phyloP scores from a whole-genome alignment of 2,113 vertebrate genomes.

The Beaufortia kweichowensis region DNA sequence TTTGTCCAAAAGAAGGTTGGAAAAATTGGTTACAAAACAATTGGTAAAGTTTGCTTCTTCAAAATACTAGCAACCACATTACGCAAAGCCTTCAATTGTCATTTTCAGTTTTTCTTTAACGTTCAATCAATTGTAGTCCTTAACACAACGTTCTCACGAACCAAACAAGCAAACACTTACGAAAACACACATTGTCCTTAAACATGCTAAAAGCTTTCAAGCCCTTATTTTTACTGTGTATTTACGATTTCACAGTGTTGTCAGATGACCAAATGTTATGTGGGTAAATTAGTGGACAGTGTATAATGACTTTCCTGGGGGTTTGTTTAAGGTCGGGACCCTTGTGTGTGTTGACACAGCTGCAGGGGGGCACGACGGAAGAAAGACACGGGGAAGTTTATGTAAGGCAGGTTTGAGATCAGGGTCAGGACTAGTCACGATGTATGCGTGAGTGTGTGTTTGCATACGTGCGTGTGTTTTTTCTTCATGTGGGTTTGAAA shows the following conservation, averaged over 20 bases:
- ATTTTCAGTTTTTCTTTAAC: background rate
- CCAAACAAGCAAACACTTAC: background rate
- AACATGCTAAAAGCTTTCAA: background rate
- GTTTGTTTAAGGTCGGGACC: slow-evolving; percentile 71
- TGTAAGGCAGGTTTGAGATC: slow-evolving; percentile 55
- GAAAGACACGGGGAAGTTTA: slow-evolving; percentile 57
- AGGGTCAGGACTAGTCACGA: slow-evolving; percentile 56
- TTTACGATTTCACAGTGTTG: slow-evolving; percentile 66
- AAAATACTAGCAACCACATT: background rate
- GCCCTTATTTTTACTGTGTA: slow-evolving; percentile 35
- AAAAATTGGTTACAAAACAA: background rate
- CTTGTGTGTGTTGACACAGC: slow-evolving; percentile 75
- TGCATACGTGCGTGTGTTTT: too few species aligned
- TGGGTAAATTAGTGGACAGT: slow-evolving; percentile 55
- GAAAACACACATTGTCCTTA: background rate
- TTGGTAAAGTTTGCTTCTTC: background rate
- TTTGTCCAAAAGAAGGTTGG: background rate
- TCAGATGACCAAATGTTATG: slow-evolving; percentile 64
- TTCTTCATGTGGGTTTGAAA: background rate
- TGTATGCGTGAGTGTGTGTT: slow-evolving; percentile 45
- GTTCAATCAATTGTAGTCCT: background rate
- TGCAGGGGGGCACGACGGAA: slow-evolving; percentile 58
- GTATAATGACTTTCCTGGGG: slow-evolving; percentile 61
- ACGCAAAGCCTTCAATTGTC: background rate
- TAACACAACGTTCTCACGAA: background rate